phyloP scores from a whole-genome alignment of 2,888 invertebrate species.

The Embidobia sp. region DNA sequence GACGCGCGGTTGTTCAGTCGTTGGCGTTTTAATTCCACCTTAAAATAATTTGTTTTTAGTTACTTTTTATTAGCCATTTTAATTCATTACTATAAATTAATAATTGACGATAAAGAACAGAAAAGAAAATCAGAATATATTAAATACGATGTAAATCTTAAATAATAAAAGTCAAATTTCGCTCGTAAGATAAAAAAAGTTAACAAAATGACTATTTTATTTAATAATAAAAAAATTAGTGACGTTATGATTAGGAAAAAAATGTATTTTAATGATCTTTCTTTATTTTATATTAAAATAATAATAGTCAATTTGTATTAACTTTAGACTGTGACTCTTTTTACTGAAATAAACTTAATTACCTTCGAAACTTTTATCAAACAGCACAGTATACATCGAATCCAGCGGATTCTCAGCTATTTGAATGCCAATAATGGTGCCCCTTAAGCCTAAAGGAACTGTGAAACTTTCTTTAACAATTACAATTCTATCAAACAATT shows the following conservation, averaged over 20 bases:
- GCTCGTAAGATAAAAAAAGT: too few relatives aligned
- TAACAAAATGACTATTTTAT: too few relatives aligned
- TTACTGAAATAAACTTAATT: not conserved
- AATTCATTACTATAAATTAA: too few relatives aligned
- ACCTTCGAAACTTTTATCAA: constrained; percentile 87
- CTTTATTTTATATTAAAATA: too few relatives aligned
- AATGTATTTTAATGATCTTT: too few relatives aligned
- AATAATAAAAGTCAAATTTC: not conserved
- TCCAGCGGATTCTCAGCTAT: constrained; percentile 83
- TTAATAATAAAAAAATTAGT: not conserved
- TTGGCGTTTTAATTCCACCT: constrained; percentile 84
- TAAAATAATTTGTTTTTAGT: constrained; percentile 31
- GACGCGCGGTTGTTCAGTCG: constrained; percentile 81
- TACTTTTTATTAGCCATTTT: not conserved
- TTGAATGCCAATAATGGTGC: constrained; percentile 90
- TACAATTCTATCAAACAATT: constrained; percentile 92
- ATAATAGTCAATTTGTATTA: too few relatives aligned
- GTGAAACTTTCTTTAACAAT: constrained; percentile 88
- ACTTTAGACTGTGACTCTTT: too few relatives aligned
- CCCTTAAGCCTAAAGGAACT: constrained; percentile 91
- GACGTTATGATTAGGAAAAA: not conserved
- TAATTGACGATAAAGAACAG: too few relatives aligned
- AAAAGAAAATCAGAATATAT: too few relatives aligned
- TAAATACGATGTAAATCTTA: not conserved
- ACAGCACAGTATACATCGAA: constrained; percentile 89